Evolutionary conservation across 2,888 invertebrate species (phyloP).

Genomic region (Dugesia japonica): DNA sequence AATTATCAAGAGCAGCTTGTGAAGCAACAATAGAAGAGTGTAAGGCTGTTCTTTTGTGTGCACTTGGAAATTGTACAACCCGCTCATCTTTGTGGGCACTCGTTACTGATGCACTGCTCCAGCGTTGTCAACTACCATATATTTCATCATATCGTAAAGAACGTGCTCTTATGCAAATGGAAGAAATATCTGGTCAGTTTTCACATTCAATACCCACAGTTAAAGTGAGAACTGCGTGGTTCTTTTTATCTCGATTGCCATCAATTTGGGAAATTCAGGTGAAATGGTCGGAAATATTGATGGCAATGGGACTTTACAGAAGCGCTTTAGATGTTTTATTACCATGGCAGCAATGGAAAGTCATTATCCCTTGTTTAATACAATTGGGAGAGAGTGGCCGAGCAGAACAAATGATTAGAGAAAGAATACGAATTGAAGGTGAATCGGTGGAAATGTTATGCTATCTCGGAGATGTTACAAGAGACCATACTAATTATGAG

Average conservation of each 20-base stretch:
- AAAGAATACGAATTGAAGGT: background rate
- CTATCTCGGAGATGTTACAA: background rate
- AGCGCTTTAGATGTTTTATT: background rate
- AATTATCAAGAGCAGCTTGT: background rate
- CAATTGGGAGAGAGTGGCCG: background rate
- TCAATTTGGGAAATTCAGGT: slow-evolving; percentile 15
- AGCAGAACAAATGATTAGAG: background rate
- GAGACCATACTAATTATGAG: background rate
- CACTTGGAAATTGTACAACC: background rate
- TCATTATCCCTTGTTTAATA: background rate
- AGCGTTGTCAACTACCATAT: background rate
- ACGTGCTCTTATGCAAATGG: slow-evolving; percentile 20
- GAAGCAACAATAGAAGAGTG: background rate
- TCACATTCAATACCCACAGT: background rate
- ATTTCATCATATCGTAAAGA: background rate
- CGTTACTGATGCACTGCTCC: background rate
- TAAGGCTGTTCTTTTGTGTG: background rate
- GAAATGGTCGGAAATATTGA: background rate
- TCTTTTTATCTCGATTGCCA: slow-evolving; percentile 27
- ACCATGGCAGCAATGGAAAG: background rate
- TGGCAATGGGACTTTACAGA: background rate
- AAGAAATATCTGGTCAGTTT: slow-evolving; percentile 24
- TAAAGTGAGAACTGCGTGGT: background rate
- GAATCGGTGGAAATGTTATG: background rate
- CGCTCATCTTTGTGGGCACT: background rate